Evolutionary conservation across 2,797 vertebrate genomes (phyloP).

Genomic region (Gymnodraco acuticeps): DNA sequence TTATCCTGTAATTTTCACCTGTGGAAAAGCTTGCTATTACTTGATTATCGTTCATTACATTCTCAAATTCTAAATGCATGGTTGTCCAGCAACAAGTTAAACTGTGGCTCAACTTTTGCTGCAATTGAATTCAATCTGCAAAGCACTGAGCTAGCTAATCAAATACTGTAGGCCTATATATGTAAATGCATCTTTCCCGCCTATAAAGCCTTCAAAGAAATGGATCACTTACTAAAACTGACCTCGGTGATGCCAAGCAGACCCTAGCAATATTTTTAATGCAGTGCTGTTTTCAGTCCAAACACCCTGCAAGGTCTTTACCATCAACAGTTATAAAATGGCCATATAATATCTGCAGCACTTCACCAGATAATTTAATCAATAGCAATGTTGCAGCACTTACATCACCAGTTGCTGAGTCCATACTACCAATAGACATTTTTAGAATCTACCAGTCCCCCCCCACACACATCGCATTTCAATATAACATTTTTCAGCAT

Average conservation of each 20-base stretch:
- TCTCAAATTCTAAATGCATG: not conserved
- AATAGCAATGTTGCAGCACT: conserved; percentile 27
- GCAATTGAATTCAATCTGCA: conserved; percentile 8
- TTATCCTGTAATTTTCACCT: not conserved
- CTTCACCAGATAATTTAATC: conserved; percentile 27
- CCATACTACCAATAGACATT: conserved; percentile 14
- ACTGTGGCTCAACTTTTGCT: conserved; percentile 20
- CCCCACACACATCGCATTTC: conserved; percentile 14
- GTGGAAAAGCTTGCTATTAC: not conserved
- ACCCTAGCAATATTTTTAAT: not conserved
- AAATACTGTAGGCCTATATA: conserved; percentile 22
- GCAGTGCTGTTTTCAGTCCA: conserved; percentile 2
- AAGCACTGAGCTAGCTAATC: conserved; percentile 8
- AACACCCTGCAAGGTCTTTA: conserved; percentile 5
- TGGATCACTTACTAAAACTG: not conserved
- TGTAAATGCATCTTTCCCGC: conserved; percentile 8
- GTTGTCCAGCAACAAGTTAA: not conserved
- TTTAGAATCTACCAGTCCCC: not conserved
- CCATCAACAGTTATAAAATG: conserved; percentile 22
- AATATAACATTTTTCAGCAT: conserved; percentile 27
- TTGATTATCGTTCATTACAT: not conserved
- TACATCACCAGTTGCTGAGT: conserved; percentile 21
- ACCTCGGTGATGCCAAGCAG: not conserved
- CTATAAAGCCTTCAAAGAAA: conserved; percentile 24
- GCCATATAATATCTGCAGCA: conserved; percentile 5